Percentiles rank a stretch among this genome's conserved stretches.
Evolutionary conservation across 2,888 invertebrate genomes (phyloP).

Genomic region (Drosophila gaucha): DNA sequence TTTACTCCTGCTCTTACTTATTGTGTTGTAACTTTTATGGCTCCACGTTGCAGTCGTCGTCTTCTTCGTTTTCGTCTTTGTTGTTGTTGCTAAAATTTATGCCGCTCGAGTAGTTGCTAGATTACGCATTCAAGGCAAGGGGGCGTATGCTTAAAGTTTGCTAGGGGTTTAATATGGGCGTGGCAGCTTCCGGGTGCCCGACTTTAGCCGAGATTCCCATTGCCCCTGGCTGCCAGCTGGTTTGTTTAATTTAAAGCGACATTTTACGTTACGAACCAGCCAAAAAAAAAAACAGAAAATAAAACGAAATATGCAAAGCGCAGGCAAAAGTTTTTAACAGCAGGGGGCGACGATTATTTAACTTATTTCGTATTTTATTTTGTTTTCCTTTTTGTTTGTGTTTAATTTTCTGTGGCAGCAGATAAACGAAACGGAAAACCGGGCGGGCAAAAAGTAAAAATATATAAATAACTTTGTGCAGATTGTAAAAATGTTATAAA

Average conservation of each 20-base stretch:
- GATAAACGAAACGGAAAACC: conserved; percentile 45
- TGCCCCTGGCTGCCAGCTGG: conserved; percentile 43
- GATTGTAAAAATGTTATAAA: not conserved
- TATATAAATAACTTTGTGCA: conserved; percentile 1
- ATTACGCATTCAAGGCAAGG: conserved; percentile 46
- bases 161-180: conserved; percentile 1
- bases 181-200: conserved; percentile 61
- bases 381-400: conserved; percentile 17
- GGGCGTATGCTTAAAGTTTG: conserved; percentile 12
- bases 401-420: conserved; percentile 51
- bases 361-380: conserved; percentile 47
- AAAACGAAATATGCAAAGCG: conserved; percentile 37
- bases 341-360: conserved; percentile 52
- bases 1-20: conserved; percentile 16
- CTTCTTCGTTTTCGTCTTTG: conserved; percentile 23
- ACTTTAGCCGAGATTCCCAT: conserved; percentile 64
- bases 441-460: not conserved
- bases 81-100: conserved; percentile 59
- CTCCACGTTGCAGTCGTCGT: conserved; percentile 57
- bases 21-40: conserved; percentile 70
- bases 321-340: conserved; percentile 60
- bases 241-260: conserved; percentile 74
- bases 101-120: conserved; percentile 72
- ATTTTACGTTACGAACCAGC: conserved; percentile 38
- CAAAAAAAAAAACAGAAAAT: not conserved